Evolutionary conservation across 37 sponge, comb jelly and placozoan genomes (phyloP), one percentile per base, ranked within the genome.

Genomic region (Halisarca cf. caerulea): DNA sequence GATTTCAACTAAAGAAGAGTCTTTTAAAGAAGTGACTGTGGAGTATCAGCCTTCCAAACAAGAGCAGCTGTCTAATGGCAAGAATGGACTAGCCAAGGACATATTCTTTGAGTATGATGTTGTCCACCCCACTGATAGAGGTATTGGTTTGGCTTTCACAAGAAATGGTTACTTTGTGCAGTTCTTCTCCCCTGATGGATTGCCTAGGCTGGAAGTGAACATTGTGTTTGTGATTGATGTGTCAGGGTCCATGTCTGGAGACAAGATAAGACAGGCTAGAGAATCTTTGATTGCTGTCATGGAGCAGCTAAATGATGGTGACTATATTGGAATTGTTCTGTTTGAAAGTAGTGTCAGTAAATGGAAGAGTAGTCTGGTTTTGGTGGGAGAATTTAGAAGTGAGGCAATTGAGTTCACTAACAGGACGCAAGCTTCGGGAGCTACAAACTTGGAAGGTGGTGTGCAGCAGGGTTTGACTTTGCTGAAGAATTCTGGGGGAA

Each of bases 181-280:
- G 42, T 90, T 86, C 59, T 86, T 90, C 54, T 90, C 91, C 2
- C 83, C 87, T 14, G 82, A 74, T 23, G 41, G 43, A 0, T 47
- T 53, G 5, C 53, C 60, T 15, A 34, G 83, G 17, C 77, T 74
- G 0, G 83, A 66, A 5, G 83, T 90, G 15, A 83, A 83, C 61
- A 82, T 90, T 14, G 80, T 90, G 0, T 90, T 90, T 79, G 87
- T 90, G 15, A 83, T 90, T 71, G 91, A 90, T 70, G 81, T 83
- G 42, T 90, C 91, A 32, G 91, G 91, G 0, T 90, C 91, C 15
- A 90, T 90, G 91, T 27, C 36, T 1, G 91, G 91, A 0, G 64
- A 30, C 1, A 90, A 90, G 71, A 90, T 90, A 34, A 55, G 2
- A 21, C 91, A 90, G 45, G 82, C 91, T 14, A 82, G 79, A 33